These are phyloP conservation scores for Colostygia pectinataria DNA, from an alignment of 2,888 invertebrate genomes.

Conservation along the genomic window DNA sequence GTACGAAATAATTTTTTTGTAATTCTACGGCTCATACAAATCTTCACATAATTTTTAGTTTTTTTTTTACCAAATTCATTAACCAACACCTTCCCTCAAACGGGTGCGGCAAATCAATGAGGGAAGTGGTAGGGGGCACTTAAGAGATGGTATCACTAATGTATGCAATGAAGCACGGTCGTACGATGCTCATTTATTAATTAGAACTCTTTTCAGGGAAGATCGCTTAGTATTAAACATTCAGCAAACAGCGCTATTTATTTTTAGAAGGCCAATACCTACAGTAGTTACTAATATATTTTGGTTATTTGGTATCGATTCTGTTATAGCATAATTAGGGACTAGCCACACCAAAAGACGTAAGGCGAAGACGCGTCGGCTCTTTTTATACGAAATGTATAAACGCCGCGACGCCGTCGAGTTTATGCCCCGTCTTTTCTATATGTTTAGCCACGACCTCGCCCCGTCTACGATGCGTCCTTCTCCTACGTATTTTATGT, in stretches of 20 bases:
- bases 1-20: neutral
- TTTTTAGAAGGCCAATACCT: neutral
- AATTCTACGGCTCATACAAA: too few relatives aligned
- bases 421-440: too few relatives aligned
- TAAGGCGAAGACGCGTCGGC: too few relatives aligned
- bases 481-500: too few relatives aligned
- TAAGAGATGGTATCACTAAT: conserved; percentile 60
- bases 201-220: conserved; percentile 15
- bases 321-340: too few relatives aligned
- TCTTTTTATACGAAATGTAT: too few relatives aligned
- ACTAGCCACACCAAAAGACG: too few relatives aligned
- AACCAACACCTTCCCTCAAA: conserved; percentile 32
- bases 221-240: conserved; percentile 12
- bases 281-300: too few relatives aligned
- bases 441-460: too few relatives aligned
- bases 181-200: conserved; percentile 60
- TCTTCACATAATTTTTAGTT: neutral
- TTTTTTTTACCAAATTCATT: conserved; percentile 51
- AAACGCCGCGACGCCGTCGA: too few relatives aligned
- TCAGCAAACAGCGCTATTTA: conserved; percentile 13
- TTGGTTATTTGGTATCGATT: too few relatives aligned
- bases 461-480: too few relatives aligned
- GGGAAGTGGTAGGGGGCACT: conserved; percentile 44
- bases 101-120: conserved; percentile 47
- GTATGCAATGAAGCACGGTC: conserved; percentile 63